Conservation (phyloP, 1,140 invertebrate genomes). For the Brachionus rubens region DNA sequence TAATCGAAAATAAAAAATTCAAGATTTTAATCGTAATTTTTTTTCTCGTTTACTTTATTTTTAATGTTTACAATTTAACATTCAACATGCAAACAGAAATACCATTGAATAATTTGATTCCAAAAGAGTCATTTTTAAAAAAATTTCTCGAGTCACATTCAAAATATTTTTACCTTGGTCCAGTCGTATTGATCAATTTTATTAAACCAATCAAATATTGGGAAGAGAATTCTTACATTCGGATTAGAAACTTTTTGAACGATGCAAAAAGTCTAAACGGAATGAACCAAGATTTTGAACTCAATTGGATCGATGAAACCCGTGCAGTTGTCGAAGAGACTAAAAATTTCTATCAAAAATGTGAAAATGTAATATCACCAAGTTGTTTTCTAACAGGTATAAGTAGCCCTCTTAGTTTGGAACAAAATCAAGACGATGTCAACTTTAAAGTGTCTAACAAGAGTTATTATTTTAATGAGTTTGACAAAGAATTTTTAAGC, state of each 20-base stretch:
- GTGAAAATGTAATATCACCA: neutral
- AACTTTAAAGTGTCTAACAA: neutral
- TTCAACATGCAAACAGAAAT: neutral
- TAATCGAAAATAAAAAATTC: no score
- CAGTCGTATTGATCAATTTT: conserved; percentile 32
- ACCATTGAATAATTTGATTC: conserved; percentile 1
- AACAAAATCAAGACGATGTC: conserved; percentile 14
- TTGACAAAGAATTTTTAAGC: neutral
- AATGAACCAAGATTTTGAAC: neutral
- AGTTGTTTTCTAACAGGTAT: neutral
- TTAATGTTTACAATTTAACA: neutral
- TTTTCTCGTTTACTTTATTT: neutral
- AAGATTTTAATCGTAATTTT: neutral
- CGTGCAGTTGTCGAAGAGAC: neutral
- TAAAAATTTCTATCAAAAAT: neutral
- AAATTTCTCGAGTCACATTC: neutral
- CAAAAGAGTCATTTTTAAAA: conserved; percentile 18
- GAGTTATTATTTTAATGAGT: neutral
- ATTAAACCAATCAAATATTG: conserved; percentile 9
- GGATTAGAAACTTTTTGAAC: neutral
- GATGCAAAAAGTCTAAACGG: conserved; percentile 15
- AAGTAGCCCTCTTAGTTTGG: neutral
- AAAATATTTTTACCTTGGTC: conserved; percentile 11
- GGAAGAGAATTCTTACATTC: neutral
- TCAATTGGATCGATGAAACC: neutral